Percentiles rank a stretch among this genome's conserved stretches.
Evolutionary conservation across 2,797 vertebrate species (phyloP).

Genomic region (Discoglossus pictus): DNA sequence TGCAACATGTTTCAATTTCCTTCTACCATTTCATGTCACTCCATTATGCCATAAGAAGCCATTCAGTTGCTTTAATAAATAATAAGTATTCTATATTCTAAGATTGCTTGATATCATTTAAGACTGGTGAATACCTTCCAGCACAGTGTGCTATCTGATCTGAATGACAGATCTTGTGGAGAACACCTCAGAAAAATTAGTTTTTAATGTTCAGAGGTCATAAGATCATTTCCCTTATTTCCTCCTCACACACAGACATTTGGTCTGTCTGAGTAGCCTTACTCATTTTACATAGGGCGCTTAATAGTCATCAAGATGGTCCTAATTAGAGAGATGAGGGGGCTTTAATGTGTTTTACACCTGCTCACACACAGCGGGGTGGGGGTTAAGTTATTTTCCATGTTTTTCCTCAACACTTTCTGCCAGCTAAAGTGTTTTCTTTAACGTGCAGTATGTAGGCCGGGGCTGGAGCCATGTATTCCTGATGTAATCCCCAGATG

Average conservation of each 20-base stretch:
- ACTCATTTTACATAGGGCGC: background rate
- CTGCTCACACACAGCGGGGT: conserved; percentile 26
- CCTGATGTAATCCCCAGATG: conserved; percentile 39
- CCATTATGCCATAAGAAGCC: too few species aligned
- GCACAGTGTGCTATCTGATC: background rate
- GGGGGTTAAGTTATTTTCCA: conserved; percentile 45
- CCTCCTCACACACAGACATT: background rate
- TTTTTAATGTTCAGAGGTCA: background rate
- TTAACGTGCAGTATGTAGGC: conserved; percentile 9
- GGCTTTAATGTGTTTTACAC: conserved; percentile 42
- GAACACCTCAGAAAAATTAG: background rate
- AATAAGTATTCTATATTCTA: too few species aligned
- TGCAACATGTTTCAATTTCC: too few species aligned
- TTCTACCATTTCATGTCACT: too few species aligned
- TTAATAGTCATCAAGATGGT: conserved; percentile 6
- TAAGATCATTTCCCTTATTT: background rate
- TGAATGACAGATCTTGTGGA: background rate
- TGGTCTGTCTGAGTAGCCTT: background rate
- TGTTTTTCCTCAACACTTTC: conserved; percentile 28
- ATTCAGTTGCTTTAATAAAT: too few species aligned
- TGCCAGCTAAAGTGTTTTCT: conserved; percentile 24
- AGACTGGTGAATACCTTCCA: too few species aligned
- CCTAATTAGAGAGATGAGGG: conserved; percentile 3
- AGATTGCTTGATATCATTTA: too few species aligned
- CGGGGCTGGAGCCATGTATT: conserved; percentile 5